Base-by-base conservation (phyloP, 2,888 invertebrate species). In the Portevinia maculata region DNA sequence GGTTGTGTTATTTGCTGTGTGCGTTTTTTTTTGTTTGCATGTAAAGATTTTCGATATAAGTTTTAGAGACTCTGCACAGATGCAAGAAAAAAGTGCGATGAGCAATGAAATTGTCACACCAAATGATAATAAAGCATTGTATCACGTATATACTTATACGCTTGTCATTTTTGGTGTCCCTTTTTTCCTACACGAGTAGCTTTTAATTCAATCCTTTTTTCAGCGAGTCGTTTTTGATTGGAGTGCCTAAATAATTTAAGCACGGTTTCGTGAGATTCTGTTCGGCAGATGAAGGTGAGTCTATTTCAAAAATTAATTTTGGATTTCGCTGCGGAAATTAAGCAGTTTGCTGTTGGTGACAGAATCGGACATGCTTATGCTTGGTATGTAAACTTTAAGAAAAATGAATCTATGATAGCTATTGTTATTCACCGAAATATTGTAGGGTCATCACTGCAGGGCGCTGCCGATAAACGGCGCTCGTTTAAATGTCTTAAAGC, bases 71-170 rank as follows among this genome's bases (percentile, higher is more conserved):
- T 34, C 65, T 30, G 52, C 46, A 50, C 34, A 32, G 34, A 60
- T 55, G 6, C 6, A 30, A 59, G 41, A 74, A 69, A 50, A 30
- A 53, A 44, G 78, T 83, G 83, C 53, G 83, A 78, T 73, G 83
- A 83, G 83, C 83, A 83, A 83, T 78, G 83, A 67, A 83, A 83
- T 67, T 83, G 83, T 83, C 83, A 83, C 83, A 78, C 83, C 83
- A 78, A 73, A 78, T 78, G 65, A 78, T 83, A 78, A 73, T 83
- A 83, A 67, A 67, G 73, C 65, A 83, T 83, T 76, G 71, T 64
- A 76, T 83, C 83, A 83, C 83, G 83, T 83, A n/a, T n/a, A n/a
- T n/a, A 83, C 78, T 73, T 62, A 55, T 55, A 83, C 78, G 83
- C 41, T 71, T 83, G 83, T 83, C 83, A 83, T 67, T 78, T 78